These are phyloP conservation scores for Mylabris phalerata DNA, from an alignment of 1,140 invertebrate species.

Conservation along the genomic window DNA sequence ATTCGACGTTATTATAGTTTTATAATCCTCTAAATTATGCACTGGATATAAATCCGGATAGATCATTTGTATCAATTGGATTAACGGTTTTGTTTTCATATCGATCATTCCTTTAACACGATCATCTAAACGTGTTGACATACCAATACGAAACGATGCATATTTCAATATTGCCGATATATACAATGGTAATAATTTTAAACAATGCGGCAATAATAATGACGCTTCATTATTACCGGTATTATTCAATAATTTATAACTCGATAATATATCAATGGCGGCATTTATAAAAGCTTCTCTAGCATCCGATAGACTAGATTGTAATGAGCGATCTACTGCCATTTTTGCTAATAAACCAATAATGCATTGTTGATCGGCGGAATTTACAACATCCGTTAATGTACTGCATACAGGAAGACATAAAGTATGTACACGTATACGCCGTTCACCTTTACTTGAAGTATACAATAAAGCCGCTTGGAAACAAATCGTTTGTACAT, in stretches of 20 bases:
- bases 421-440: conserved; percentile 96
- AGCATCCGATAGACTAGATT: conserved; percentile 83
- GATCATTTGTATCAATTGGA: conserved; percentile 72
- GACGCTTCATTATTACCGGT: conserved; percentile 48
- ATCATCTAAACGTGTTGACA: conserved; percentile 86
- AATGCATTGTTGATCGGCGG: conserved; percentile 94
- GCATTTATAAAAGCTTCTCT: conserved; percentile 95
- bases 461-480: conserved; percentile 97
- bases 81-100: conserved; percentile 83
- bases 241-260: conserved; percentile 69
- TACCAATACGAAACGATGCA: conserved; percentile 80
- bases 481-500: conserved; percentile 87
- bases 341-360: conserved; percentile 90
- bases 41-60: conserved; percentile 94
- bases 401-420: conserved; percentile 85
- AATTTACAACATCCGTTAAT: conserved; percentile 77
- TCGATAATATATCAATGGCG: conserved; percentile 80
- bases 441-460: conserved; percentile 93
- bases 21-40: conserved; percentile 62
- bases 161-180: conserved; percentile 87
- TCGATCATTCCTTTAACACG: conserved; percentile 88
- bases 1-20: conserved; percentile 51
- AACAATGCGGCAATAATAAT: conserved; percentile 64
- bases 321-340: conserved; percentile 88
- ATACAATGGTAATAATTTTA: conserved; percentile 82